A percentile compares a stretch with the other conserved stretches of the same genome.
Evolutionary conservation across 2,888 invertebrate genomes (phyloP).

Genomic region (Plagiodera versicolora): DNA sequence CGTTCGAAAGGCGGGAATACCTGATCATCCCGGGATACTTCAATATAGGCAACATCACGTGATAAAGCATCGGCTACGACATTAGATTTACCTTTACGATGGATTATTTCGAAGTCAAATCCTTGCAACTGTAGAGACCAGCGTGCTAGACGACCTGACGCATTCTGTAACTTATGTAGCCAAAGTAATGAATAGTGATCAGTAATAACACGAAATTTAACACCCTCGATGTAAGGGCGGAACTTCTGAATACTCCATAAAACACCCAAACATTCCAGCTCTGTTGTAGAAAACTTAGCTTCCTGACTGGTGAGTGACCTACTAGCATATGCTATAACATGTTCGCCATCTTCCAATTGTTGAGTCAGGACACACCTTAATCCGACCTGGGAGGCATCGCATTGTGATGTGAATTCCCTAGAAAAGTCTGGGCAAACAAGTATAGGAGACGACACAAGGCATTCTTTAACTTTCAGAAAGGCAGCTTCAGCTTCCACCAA

Average conservation of each 20-base stretch:
- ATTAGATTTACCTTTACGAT: conserved; percentile 14
- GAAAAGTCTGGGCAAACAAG: conserved; percentile 28
- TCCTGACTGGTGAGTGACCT: conserved; percentile 26
- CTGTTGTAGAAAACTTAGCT: conserved; percentile 26
- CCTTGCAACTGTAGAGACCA: conserved; percentile 17
- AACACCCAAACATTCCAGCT: conserved; percentile 32
- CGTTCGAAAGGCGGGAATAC: conserved; percentile 12
- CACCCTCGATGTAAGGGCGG: conserved; percentile 31
- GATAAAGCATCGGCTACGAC: conserved; percentile 18
- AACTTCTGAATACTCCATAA: conserved; percentile 35
- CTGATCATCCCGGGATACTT: conserved; percentile 7
- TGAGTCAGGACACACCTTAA: conserved; percentile 29
- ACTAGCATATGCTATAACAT: conserved; percentile 26
- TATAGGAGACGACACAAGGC: conserved; percentile 22
- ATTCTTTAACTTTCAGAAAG: conserved; percentile 11
- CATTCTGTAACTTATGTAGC: conserved; percentile 26
- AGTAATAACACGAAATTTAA: conserved; percentile 28
- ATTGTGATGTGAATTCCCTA: conserved; percentile 24
- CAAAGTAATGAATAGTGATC: conserved; percentile 30
- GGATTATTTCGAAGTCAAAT: conserved; percentile 16
- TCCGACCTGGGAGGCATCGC: conserved; percentile 28
- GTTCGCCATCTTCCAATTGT: conserved; percentile 17
- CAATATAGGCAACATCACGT: conserved; percentile 5
- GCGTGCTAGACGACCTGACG: conserved; percentile 12
- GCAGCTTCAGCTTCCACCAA: conserved; percentile 23